Evolutionary conservation across 2,888 invertebrate species (phyloP).

Genomic region (Rhagonycha fulva): DNA sequence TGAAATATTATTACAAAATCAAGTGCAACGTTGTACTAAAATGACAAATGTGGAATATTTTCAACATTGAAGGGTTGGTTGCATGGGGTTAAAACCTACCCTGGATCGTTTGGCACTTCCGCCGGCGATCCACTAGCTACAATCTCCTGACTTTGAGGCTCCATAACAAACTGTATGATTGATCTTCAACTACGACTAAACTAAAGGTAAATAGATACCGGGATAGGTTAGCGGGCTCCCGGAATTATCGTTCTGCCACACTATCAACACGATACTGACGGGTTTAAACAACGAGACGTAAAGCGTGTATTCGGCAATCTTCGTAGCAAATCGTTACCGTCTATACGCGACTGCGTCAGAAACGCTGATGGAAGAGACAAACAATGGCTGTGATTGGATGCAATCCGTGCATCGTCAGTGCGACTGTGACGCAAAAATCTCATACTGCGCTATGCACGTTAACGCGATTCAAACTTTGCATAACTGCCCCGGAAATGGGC

Average conservation of each 20-base stretch:
- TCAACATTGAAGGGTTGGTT: slow-evolving; percentile 21
- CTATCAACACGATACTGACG: slow-evolving; percentile 73
- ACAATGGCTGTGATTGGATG: slow-evolving; percentile 56
- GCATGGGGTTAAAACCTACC: slow-evolving; percentile 63
- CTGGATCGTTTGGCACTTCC: slow-evolving; percentile 93
- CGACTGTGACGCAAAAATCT: slow-evolving; percentile 45
- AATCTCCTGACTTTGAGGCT: slow-evolving; percentile 79
- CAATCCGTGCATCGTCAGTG: slow-evolving; percentile 55
- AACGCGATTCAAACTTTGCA: slow-evolving; percentile 24
- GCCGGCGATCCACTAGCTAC: slow-evolving; percentile 78
- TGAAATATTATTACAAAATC: slow-evolving; percentile 18
- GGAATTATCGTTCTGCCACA: slow-evolving; percentile 65
- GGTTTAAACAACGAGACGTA: slow-evolving; percentile 51
- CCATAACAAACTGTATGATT: slow-evolving; percentile 59
- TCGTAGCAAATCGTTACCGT: slow-evolving; percentile 55
- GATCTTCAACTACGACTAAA: slow-evolving; percentile 56
- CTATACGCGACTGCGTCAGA: slow-evolving; percentile 45
- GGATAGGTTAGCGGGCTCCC: slow-evolving; percentile 65
- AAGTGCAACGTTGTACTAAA: slow-evolving; percentile 19
- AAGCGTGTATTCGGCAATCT: slow-evolving; percentile 48
- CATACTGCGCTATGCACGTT: slow-evolving; percentile 30
- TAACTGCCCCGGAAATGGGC: slow-evolving; percentile 22
- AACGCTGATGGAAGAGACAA: slow-evolving; percentile 49
- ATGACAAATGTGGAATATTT: slow-evolving; percentile 29
- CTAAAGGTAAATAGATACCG: slow-evolving; percentile 57